Conservation (phyloP, 2,888 invertebrate species). For the Caenorhabditis sp. region DNA sequence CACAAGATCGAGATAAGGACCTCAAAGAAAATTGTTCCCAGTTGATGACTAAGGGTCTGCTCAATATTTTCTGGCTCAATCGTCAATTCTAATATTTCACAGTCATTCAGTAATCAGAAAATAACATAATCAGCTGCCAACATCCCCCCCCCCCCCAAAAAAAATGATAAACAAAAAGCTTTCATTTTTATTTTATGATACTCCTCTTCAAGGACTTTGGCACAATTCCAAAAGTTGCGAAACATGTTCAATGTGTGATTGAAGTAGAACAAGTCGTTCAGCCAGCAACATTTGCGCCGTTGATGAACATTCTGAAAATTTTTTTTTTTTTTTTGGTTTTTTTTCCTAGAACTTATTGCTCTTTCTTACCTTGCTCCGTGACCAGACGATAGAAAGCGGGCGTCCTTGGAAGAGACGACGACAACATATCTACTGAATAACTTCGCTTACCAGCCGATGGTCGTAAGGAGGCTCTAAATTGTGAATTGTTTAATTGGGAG, state of each 20-base stretch:
- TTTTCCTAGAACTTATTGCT: background rate
- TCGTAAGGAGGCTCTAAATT: conserved; percentile 24
- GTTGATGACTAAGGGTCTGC: too few relatives aligned
- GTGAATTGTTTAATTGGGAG: background rate
- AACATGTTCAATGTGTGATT: conserved; percentile 19
- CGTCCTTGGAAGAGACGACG: background rate
- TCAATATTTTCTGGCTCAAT: too few relatives aligned
- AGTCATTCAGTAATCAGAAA: too few relatives aligned
- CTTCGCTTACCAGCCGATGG: conserved; percentile 42
- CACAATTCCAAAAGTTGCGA: conserved; percentile 23
- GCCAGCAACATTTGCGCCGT: conserved; percentile 14
- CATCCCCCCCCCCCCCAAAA: too few relatives aligned
- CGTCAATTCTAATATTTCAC: too few relatives aligned
- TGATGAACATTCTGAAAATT: conserved; percentile 2
- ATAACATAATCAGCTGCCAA: too few relatives aligned
- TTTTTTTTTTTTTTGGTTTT: background rate
- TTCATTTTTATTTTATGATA: background rate
- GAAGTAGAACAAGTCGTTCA: conserved; percentile 20
- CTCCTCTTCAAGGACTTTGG: conserved; percentile 8
- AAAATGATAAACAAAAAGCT: background rate
- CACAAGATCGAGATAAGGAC: too few relatives aligned
- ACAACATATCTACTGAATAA: background rate
- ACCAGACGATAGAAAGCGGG: background rate
- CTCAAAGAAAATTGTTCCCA: too few relatives aligned
- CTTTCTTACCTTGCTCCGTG: background rate